Evolutionary conservation across 2,113 vertebrate species (phyloP).

Genomic region (Stictonetta naevosa): DNA sequence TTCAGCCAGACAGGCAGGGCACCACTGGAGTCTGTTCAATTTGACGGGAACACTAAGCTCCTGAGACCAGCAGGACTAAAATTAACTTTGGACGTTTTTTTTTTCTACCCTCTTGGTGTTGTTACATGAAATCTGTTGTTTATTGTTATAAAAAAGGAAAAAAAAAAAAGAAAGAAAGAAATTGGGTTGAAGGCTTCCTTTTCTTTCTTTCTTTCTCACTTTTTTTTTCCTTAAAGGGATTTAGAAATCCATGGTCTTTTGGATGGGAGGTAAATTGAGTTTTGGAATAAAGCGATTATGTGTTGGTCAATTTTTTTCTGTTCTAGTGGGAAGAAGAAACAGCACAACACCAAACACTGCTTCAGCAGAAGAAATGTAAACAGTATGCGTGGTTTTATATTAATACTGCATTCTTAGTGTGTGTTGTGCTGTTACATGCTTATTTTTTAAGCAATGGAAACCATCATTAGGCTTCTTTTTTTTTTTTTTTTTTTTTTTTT

Average conservation of each 20-base stretch:
- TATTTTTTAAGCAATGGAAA: neutral
- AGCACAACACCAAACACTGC: neutral
- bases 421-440: neutral
- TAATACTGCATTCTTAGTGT: neutral
- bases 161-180: neutral
- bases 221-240: neutral
- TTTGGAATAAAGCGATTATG: neutral
- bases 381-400: neutral
- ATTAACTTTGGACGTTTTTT: conserved; percentile 2
- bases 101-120: neutral
- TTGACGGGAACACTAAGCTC: neutral
- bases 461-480: neutral
- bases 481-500: neutral
- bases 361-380: conserved; percentile 1
- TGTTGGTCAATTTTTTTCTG: neutral
- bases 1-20: neutral
- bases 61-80: conserved; percentile 37
- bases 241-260: conserved; percentile 21
- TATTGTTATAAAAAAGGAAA: neutral
- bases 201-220: neutral
- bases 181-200: neutral
- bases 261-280: neutral
- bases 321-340: neutral
- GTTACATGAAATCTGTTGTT: neutral
- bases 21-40: neutral